Evolutionary conservation across 2,113 vertebrate genomes (phyloP), one percentile per base, ranked within the genome.

Genomic region (Circaetus gallicus): DNA sequence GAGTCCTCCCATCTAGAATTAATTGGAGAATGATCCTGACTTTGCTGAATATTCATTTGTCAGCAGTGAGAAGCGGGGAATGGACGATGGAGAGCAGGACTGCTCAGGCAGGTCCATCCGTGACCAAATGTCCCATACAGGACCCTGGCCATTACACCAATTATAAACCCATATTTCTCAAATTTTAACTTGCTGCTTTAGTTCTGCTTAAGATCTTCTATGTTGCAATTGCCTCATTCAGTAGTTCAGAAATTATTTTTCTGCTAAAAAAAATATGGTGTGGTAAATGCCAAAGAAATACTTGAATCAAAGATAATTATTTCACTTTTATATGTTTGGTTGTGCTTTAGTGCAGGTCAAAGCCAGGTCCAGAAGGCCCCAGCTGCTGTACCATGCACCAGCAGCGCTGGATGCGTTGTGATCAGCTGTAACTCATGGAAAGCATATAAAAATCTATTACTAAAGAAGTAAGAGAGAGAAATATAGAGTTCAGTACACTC

Each of bases 161-260:
- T 24, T 52, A 16, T 15, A 56, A 77, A 17, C n/a, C 40, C 25
- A 0, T 11, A 25, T 47, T 78, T 52, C 29, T 36, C 38, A 45
- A 22, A 25, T 47, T 77, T 70, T 20, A 45, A 0, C 81, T 52
- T 25, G 13, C 61, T 73, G 45, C 82, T 66, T 88, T n/a, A 45
- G 18, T 32, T 70, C 59, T 73, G 36, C 63, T 36, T 2, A 7
- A 66, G 7, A 16, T 4, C 59, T 62, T 74, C 32, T 29, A 7
- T 0, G 0, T 15, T 9, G 9, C 38, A 36, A 3, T 40, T 4
- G 3, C n/a, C 18, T 50, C 10, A 0, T 29, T 85, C 9, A 5
- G 21, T 21, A 53, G 7, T 19, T 65, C 79, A 82, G 62, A 65
- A 76, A 34, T 31, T 1, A 18, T 11, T 82, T 78, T 80, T 49